Evolutionary conservation across 2,113 vertebrate genomes (phyloP).

Genomic region (Esox niger): DNA sequence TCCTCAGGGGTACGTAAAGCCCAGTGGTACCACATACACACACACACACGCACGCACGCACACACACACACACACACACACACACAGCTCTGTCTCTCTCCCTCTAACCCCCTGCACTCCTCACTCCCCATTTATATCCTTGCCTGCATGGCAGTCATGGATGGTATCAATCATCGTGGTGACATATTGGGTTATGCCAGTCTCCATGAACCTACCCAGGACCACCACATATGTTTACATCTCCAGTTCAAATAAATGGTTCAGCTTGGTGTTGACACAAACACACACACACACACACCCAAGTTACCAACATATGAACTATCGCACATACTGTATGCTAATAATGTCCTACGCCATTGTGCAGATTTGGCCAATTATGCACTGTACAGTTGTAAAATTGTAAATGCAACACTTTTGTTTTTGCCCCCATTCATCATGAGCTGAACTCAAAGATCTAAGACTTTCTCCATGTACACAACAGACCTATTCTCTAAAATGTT

Average conservation of each 20-base stretch:
- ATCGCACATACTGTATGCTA: no score
- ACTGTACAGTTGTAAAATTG: no score
- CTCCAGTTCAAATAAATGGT: constrained; percentile 56
- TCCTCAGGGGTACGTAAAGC: constrained; percentile 86
- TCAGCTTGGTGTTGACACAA: constrained; percentile 36
- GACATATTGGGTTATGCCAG: constrained; percentile 28
- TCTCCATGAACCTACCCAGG: constrained; percentile 51
- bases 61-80: constrained; percentile 24
- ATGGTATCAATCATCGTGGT: neutral
- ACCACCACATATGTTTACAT: constrained; percentile 55
- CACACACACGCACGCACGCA: constrained; percentile 26
- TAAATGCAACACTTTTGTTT: no score
- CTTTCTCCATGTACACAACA: no score
- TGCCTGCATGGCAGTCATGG: neutral
- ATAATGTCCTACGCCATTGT: no score
- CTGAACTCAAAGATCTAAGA: no score
- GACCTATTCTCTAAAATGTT: no score
- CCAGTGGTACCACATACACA: neutral
- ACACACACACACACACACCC: neutral
- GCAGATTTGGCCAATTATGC: no score
- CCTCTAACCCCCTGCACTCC: constrained; percentile 18
- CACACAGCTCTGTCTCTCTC: neutral
- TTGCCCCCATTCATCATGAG: no score
- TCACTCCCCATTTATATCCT: constrained; percentile 32
- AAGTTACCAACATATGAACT: no score